Evolutionary conservation across 2,113 vertebrate genomes (phyloP).

Genomic region (Lontra canadensis): DNA sequence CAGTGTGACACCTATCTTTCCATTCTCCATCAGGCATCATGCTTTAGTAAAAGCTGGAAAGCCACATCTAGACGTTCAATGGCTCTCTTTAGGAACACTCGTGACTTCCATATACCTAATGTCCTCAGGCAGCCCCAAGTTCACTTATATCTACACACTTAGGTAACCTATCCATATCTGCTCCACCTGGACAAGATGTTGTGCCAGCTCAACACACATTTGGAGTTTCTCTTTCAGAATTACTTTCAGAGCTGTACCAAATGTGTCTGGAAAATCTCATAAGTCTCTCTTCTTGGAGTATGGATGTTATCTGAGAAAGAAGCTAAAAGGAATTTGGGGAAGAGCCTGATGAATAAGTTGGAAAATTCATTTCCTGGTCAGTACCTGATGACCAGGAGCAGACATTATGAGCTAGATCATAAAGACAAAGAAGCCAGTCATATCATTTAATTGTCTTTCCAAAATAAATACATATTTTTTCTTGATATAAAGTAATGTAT

Average conservation of each 20-base stretch:
- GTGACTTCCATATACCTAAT: not conserved
- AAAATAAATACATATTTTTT: not conserved
- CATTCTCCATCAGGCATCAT: not conserved
- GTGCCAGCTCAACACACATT: not conserved
- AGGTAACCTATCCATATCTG: not conserved
- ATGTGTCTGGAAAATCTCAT: not conserved
- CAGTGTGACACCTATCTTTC: not conserved
- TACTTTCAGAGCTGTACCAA: not conserved
- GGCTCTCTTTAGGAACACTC: not conserved
- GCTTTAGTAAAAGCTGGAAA: not conserved
- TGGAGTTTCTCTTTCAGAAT: not conserved
- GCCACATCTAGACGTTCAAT: not conserved
- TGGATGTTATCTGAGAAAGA: not conserved
- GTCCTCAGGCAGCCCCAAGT: not conserved
- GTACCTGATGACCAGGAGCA: not conserved
- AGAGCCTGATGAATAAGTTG: not conserved
- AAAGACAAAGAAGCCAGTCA: not conserved
- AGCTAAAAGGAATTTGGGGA: not conserved
- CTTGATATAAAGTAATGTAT: not conserved
- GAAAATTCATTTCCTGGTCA: conserved; percentile 7
- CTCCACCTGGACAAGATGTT: not conserved
- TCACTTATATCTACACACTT: not conserved
- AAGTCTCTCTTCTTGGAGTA: not conserved
- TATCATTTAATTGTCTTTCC: not conserved
- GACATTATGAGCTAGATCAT: not conserved